Evolutionary conservation across 2,888 invertebrate genomes (phyloP).

Genomic region (Patella depressa): DNA sequence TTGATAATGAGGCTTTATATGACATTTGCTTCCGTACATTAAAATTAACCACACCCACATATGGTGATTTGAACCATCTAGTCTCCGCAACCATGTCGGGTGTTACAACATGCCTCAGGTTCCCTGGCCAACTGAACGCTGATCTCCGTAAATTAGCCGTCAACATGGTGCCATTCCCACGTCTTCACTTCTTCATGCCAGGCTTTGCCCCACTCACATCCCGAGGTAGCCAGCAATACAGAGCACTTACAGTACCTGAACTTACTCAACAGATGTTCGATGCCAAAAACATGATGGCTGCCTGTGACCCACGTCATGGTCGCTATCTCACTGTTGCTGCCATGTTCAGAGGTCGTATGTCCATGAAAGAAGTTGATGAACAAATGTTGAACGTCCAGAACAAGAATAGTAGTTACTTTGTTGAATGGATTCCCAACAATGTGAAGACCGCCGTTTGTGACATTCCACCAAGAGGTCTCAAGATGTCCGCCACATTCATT

Average conservation of each 20-base stretch:
- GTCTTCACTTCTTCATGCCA: conserved; percentile 4
- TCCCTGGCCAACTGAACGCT: conserved; percentile 1
- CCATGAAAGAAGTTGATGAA: conserved; percentile 10
- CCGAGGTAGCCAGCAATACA: background rate
- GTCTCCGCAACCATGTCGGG: background rate
- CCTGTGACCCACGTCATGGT: conserved; percentile 8
- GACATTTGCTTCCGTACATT: conserved; percentile 6
- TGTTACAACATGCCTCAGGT: background rate
- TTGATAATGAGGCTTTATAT: conserved; percentile 6
- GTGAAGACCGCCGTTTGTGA: background rate
- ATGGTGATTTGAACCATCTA: conserved; percentile 7
- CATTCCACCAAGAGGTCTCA: conserved; percentile 6
- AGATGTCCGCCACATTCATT: background rate
- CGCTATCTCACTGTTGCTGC: conserved; percentile 8
- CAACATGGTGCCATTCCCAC: conserved; percentile 10
- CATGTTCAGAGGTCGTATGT: conserved; percentile 3
- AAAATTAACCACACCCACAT: conserved; percentile 3
- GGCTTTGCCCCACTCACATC: conserved; percentile 1
- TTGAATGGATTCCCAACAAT: conserved; percentile 8
- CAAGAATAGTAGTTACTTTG: conserved; percentile 4
- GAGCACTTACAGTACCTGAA: conserved; percentile 6
- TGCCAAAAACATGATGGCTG: conserved; percentile 11
- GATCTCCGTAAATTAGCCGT: conserved; percentile 5
- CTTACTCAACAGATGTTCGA: conserved; percentile 10
- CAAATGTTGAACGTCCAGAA: conserved; percentile 7